phyloP scores from a whole-genome alignment of 1,140 invertebrate genomes.

The Lethrus apterus region DNA sequence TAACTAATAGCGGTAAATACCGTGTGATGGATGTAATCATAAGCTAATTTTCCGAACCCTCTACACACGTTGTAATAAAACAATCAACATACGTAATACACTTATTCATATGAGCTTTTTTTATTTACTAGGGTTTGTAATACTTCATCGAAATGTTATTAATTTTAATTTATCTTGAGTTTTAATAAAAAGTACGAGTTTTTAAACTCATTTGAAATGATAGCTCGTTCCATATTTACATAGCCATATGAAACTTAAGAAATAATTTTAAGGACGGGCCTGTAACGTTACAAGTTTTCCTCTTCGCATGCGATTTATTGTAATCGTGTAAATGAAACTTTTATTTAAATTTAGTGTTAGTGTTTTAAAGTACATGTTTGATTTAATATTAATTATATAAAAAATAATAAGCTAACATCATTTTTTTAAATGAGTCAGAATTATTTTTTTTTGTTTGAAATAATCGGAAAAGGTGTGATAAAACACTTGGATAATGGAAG shows the following conservation, averaged over 20 bases:
- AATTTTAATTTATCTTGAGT: not conserved
- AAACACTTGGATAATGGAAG: no score
- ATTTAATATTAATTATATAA: no score
- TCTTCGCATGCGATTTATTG: no score
- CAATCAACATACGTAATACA: conserved; percentile 36
- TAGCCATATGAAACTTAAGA: not conserved
- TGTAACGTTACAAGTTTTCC: no score
- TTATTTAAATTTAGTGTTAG: no score
- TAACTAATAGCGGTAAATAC: conserved; percentile 41
- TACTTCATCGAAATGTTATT: not conserved
- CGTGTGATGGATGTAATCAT: conserved; percentile 40
- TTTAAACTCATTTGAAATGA: not conserved
- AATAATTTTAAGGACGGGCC: conserved; percentile 7
- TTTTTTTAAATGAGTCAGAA: no score
- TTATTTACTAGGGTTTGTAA: not conserved
- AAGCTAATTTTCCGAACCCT: conserved; percentile 37
- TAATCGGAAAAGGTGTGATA: no score
- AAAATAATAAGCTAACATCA: no score
- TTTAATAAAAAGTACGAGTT: not conserved
- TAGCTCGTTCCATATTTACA: no score
- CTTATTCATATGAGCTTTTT: not conserved
- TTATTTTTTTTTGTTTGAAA: no score
- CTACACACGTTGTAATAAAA: conserved; percentile 35
- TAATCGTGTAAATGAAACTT: no score
- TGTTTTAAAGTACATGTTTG: no score